Base-by-base conservation (phyloP, 2,888 invertebrate species). In the Euclidia mi region DNA sequence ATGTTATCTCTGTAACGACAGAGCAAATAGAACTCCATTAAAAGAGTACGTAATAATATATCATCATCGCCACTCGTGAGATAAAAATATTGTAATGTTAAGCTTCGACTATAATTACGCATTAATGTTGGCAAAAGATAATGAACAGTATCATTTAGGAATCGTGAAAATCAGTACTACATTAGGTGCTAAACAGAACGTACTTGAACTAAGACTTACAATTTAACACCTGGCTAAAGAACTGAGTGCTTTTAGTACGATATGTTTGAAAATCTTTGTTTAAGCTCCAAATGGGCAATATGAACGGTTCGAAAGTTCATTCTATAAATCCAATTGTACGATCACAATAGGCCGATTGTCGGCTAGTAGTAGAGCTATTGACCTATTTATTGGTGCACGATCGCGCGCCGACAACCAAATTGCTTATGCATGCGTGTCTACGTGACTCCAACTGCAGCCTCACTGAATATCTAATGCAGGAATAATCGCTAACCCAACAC, bases 361-460 rank as follows among this genome's bases (percentile, higher is more conserved):
- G 61, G 44, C 57, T 71, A 68, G 65, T 71, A 52, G 53, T 73
- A 66, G 65, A 89, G 85, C 86, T 88, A 89, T 90, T 91, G 92
- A 89, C 92, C 92, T 82, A 92, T 92, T 89, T 92, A 86, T 79
- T 79, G 79, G 84, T 79, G 85, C 89, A 90, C 89, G 88, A 87
- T 78, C 82, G 82, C 78, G 76, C 69, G 78, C 77, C 79, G 85
- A 75, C 85, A 87, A 64, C 85, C 82, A 78, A 85, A 91, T 91
- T 86, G 87, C 82, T 91, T 90, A 91, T 92, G 90, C 90, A 92
- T 91, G 92, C 90, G 85, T 88, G 82, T 81, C 87, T 84, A 87
- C 85, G 87, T 87, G 87, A 88, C 84, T 85, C 62, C 72, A 53
- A 77, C 80, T 87, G 85, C 88, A 90, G 82, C 82, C 79, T 85